A percentile compares a stretch with the other conserved stretches of the same genome.
Conservation (phyloP, 2,113 vertebrate species). For the Mastomys coucha region DNA sequence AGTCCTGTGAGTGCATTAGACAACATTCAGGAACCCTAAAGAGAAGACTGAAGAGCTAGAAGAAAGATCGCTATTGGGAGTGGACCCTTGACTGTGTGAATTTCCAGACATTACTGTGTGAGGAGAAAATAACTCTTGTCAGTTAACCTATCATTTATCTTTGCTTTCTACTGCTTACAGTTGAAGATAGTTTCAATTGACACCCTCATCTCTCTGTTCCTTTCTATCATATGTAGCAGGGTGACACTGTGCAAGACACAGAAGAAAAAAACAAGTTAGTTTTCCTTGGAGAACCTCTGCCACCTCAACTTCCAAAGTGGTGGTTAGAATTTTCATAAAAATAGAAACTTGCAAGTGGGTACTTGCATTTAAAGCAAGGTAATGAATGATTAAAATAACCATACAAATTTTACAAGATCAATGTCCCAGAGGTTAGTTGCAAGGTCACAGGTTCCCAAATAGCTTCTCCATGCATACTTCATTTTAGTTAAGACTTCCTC, state of each 20-base stretch:
- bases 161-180: background rate
- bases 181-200: background rate
- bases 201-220: background rate
- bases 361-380: constrained; percentile 40
- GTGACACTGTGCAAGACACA: background rate
- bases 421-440: background rate
- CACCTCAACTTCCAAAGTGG: background rate
- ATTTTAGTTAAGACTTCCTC: background rate
- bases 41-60: background rate
- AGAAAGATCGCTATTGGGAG: background rate
- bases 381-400: background rate
- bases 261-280: background rate
- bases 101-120: background rate
- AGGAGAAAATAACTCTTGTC: background rate
- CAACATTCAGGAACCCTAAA: background rate
- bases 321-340: background rate
- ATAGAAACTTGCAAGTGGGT: background rate
- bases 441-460: background rate
- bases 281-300: background rate
- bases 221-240: background rate
- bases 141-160: background rate
- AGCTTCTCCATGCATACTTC: background rate
- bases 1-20: background rate
- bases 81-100: background rate
- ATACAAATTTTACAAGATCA: background rate